Conservation (phyloP, 2,113 vertebrate species). For the Ibidorhyncha struthersii region DNA sequence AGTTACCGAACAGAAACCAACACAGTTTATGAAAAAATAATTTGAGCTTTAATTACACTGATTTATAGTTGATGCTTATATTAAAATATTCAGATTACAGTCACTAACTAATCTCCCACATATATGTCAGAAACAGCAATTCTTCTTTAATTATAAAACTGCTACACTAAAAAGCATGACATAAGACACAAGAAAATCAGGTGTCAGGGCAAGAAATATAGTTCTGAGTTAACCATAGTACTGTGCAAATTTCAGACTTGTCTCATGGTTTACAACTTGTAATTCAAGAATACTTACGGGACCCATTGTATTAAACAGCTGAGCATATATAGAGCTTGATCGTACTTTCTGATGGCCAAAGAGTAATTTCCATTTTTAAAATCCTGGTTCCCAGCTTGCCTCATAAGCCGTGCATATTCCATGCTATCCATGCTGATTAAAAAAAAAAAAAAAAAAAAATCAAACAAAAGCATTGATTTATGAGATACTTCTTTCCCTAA, state of each 20-base stretch:
- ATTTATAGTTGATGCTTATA: background rate
- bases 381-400: constrained; percentile 66
- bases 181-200: background rate
- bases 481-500: background rate
- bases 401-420: constrained; percentile 44
- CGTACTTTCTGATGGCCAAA: constrained; percentile 72
- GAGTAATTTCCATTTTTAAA: constrained; percentile 72
- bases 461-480: background rate
- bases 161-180: background rate
- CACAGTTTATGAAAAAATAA: background rate
- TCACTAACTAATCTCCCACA: background rate
- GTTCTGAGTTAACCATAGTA: background rate
- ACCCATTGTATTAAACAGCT: constrained; percentile 2
- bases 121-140: background rate
- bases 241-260: background rate
- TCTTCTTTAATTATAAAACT: background rate
- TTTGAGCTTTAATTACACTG: background rate
- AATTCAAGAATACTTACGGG: constrained; percentile 40
- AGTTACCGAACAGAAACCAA: background rate
- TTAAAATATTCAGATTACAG: background rate
- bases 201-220: background rate
- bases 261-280: background rate
- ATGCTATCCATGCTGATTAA: constrained; percentile 59
- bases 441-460: background rate
- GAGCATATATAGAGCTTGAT: constrained; percentile 63